These are phyloP conservation scores for Drosophila sturtevanti DNA, from an alignment of 1,140 invertebrate genomes.

Conservation along the genomic window DNA sequence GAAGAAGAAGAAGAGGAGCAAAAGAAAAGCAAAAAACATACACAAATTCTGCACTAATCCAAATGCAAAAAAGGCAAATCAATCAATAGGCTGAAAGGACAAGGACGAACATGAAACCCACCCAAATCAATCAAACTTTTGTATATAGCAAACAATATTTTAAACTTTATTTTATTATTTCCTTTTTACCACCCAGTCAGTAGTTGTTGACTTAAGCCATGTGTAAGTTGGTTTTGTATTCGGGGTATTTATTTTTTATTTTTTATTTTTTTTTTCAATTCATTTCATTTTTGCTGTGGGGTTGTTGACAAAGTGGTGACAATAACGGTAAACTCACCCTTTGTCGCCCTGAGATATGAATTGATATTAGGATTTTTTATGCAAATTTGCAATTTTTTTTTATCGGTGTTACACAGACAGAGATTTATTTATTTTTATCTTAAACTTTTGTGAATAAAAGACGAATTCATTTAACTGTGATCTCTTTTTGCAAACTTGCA, in stretches of 20 bases:
- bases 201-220: slow-evolving; percentile 60
- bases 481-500: no score
- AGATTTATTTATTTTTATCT: slow-evolving; percentile 9
- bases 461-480: neutral
- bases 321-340: slow-evolving; percentile 36
- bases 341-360: neutral
- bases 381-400: slow-evolving; percentile 30
- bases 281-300: no score
- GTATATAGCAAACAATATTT: slow-evolving; percentile 59
- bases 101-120: slow-evolving; percentile 52
- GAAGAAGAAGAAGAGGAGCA: neutral
- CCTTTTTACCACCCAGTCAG: neutral
- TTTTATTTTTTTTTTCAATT: no score
- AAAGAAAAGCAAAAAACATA: neutral
- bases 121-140: slow-evolving; percentile 78
- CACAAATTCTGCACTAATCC: slow-evolving; percentile 63
- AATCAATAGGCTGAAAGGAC: slow-evolving; percentile 56
- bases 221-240: slow-evolving; percentile 52
- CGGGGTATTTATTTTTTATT: slow-evolving; percentile 16
- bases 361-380: slow-evolving; percentile 24
- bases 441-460: neutral
- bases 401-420: neutral
- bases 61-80: slow-evolving; percentile 64
- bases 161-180: slow-evolving; percentile 43
- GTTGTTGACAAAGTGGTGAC: slow-evolving; percentile 44